Conservation (phyloP, 2,113 vertebrate genomes). For the Limanda limanda region DNA sequence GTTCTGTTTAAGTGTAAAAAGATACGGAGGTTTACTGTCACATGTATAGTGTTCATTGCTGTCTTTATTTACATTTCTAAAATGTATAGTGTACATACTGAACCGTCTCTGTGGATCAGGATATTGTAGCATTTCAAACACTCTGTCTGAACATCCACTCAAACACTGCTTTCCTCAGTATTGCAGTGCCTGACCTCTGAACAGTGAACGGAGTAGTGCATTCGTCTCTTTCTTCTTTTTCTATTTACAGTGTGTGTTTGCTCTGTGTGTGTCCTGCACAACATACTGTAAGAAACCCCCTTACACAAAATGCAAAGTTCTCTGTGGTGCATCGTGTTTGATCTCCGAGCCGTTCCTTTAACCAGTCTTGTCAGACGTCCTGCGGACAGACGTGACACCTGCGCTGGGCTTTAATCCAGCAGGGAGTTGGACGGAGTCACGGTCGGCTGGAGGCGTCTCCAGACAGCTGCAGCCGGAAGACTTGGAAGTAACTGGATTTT, state of each 20-base stretch:
- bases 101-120: conserved; percentile 90
- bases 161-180: conserved; percentile 94
- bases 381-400: conserved; percentile 20
- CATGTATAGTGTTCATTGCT: conserved; percentile 85
- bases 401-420: conserved; percentile 48
- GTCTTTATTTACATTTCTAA: conserved; percentile 92
- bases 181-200: conserved; percentile 95
- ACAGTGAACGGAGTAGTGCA: conserved; percentile 85
- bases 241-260: conserved; percentile 72
- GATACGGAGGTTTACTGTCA: conserved; percentile 84
- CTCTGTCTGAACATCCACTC: conserved; percentile 88
- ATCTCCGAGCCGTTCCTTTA: conserved; percentile 88
- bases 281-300: conserved; percentile 29
- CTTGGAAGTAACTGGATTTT: conserved; percentile 88
- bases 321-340: conserved; percentile 83
- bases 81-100: conserved; percentile 90
- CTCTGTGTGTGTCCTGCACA: conserved; percentile 43
- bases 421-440: conserved; percentile 34
- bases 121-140: conserved; percentile 91
- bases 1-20: conserved; percentile 79
- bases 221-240: conserved; percentile 72
- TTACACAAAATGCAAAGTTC: conserved; percentile 82
- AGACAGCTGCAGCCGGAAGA: conserved; percentile 88
- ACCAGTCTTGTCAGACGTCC: conserved; percentile 62
- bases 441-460: conserved; percentile 86